Evolutionary conservation across 30 jellyfish, hydroid and myxozoan genomes (phyloP).

Genomic region (Clytia hemisphaerica): DNA sequence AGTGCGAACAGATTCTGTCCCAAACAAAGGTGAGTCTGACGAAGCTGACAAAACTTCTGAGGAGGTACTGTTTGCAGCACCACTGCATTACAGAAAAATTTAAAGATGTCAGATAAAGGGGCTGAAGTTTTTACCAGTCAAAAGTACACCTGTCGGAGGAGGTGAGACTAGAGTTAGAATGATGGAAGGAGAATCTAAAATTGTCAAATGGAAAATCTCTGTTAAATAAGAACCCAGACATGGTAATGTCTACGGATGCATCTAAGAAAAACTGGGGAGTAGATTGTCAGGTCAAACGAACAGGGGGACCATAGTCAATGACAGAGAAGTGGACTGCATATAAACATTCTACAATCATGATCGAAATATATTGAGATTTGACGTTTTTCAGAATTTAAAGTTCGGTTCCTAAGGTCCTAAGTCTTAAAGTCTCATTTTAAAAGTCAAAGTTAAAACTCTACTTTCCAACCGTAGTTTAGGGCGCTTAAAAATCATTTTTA

Average conservation of each 20-base stretch:
- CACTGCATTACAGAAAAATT: constrained; percentile 9
- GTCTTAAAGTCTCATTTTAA: too few species aligned
- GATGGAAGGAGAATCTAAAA: constrained; percentile 30
- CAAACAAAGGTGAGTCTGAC: background rate
- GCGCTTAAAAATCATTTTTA: too few species aligned
- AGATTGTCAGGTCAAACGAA: constrained; percentile 8
- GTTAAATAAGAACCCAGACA: background rate
- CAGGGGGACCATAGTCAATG: constrained; percentile 30
- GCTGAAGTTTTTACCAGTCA: background rate
- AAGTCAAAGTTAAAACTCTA: too few species aligned
- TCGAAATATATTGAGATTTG: constrained; percentile 12
- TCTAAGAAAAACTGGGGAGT: constrained; percentile 35
- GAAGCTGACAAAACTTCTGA: constrained; percentile 1
- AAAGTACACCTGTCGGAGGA: background rate
- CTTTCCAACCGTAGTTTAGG: too few species aligned
- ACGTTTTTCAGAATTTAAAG: constrained; percentile 7
- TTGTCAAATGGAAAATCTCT: constrained; percentile 2
- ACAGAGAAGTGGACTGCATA: constrained; percentile 23
- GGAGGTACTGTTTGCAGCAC: constrained; percentile 35
- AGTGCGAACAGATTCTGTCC: background rate
- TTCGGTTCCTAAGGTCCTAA: too few species aligned
- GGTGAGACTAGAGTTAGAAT: constrained; percentile 6
- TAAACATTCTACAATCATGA: constrained; percentile 5
- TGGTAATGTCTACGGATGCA: constrained; percentile 13
- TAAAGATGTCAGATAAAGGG: background rate